Evolutionary conservation across 2,113 vertebrate species (phyloP).

Genomic region (Sterrhoptilus dennistouni): DNA sequence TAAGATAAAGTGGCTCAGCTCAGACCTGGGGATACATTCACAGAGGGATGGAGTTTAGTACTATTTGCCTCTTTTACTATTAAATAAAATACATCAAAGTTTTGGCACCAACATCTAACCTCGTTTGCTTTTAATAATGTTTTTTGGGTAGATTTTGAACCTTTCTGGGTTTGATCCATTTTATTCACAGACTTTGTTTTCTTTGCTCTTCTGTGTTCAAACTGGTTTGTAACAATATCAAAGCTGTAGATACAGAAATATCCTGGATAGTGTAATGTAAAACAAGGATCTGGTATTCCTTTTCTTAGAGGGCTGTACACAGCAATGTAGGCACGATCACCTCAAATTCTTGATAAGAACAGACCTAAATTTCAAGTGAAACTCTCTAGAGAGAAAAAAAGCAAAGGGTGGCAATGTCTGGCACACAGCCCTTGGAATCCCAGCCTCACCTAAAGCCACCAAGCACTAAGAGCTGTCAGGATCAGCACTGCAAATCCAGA

Average conservation of each 20-base stretch:
- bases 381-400: neutral
- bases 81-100: neutral
- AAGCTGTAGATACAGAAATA: neutral
- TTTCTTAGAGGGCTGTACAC: neutral
- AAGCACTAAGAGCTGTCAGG: neutral
- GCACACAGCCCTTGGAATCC: neutral
- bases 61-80: neutral
- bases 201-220: neutral
- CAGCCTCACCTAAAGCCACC: neutral
- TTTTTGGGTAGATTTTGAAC: neutral
- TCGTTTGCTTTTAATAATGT: neutral
- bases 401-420: neutral
- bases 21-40: neutral
- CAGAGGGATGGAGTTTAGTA: neutral
- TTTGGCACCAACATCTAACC: neutral
- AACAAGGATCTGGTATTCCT: neutral
- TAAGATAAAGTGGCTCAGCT: neutral
- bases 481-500: neutral
- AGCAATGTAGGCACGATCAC: neutral
- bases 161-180: rapidly evolving
- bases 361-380: neutral
- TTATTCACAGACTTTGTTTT: neutral
- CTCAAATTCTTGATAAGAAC: neutral
- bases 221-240: neutral
- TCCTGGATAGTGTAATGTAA: neutral